phyloP scores from a whole-genome alignment of 2,797 vertebrate species.

The Falco rusticolus region DNA sequence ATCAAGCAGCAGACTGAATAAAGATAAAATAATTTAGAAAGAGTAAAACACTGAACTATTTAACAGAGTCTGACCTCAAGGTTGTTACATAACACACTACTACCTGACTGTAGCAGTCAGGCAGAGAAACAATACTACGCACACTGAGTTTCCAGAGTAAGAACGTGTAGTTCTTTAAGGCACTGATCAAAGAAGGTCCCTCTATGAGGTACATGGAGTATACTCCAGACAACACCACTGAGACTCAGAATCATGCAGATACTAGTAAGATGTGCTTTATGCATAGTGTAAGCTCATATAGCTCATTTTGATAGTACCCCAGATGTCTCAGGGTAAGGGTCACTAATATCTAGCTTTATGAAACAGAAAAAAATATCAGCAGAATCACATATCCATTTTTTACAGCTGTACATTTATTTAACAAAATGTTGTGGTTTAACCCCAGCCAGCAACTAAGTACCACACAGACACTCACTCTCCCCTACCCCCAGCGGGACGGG shows the following conservation, averaged over 20 bases:
- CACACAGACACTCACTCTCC: too few relatives aligned
- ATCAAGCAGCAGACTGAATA: neutral
- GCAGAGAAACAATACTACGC: neutral
- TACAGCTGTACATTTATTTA: neutral
- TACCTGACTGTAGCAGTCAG: neutral
- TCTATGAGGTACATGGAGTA: neutral
- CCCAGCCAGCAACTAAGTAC: too few relatives aligned
- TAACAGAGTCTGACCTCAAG: neutral
- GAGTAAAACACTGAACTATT: neutral
- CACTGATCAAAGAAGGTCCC: neutral
- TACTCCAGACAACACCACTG: neutral
- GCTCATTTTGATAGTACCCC: neutral
- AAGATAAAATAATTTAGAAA: neutral
- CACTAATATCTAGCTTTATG: neutral
- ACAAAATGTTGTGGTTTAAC: neutral
- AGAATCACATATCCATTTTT: neutral
- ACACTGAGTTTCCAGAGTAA: neutral
- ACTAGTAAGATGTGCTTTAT: neutral
- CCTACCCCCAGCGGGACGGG: too few relatives aligned
- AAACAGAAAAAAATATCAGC: neutral
- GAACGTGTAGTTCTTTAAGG: fast-evolving
- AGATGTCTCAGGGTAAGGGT: neutral
- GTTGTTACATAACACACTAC: neutral
- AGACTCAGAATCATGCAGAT: neutral
- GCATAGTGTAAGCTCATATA: neutral